Percentiles rank a stretch among this genome's conserved stretches.
Evolutionary conservation across 2,888 invertebrate genomes (phyloP).

Genomic region (Adela reaumurella): DNA sequence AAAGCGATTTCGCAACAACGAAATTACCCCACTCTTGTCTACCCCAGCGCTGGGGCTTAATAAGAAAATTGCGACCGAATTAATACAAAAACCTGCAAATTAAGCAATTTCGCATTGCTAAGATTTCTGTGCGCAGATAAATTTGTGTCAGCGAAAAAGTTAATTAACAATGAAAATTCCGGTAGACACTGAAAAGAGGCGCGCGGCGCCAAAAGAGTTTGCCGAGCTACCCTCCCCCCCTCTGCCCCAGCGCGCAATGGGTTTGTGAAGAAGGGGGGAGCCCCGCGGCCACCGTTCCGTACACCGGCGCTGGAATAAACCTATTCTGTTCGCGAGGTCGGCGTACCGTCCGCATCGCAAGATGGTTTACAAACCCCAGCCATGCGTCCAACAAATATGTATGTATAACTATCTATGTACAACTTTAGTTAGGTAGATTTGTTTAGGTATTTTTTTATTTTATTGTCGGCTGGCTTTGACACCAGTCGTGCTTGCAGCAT

Average conservation of each 20-base stretch:
- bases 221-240: not conserved
- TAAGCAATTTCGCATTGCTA: conserved; percentile 7
- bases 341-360: too few relatives aligned
- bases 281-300: conserved; percentile 2
- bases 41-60: conserved; percentile 5
- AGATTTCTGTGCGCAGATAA: conserved; percentile 5
- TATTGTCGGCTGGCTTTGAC: too few relatives aligned
- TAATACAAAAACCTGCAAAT: conserved; percentile 3
- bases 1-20: not conserved
- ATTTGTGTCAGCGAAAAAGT: conserved; percentile 16
- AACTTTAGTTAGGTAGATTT: too few relatives aligned
- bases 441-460: too few relatives aligned
- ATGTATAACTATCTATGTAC: too few relatives aligned
- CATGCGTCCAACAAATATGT: too few relatives aligned
- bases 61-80: conserved; percentile 23
- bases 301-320: not conserved
- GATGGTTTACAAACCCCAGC: too few relatives aligned
- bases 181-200: conserved; percentile 1
- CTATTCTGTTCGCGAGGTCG: too few relatives aligned
- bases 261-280: conserved; percentile 3
- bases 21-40: conserved; percentile 2
- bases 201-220: conserved; percentile 6
- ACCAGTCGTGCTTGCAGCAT: too few relatives aligned
- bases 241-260: not conserved
- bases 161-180: conserved; percentile 33